These are phyloP conservation scores for Campylomormyrus tamandua DNA, from an alignment of 2,113 vertebrate species.

Conservation along the genomic window DNA sequence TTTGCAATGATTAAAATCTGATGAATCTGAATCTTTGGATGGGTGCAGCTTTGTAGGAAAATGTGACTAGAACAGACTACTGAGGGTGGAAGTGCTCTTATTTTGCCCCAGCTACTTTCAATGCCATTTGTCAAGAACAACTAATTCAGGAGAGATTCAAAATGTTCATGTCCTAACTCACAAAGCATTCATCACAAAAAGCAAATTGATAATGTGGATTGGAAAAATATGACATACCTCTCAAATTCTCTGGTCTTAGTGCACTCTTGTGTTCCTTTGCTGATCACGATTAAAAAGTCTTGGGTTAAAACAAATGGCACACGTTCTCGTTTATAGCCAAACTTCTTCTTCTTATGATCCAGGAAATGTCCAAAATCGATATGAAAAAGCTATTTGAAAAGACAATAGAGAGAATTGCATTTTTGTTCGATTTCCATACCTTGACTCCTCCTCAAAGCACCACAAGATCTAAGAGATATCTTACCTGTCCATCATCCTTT, in stretches of 20 bases:
- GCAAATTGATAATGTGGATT: neutral
- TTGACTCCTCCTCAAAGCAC: neutral
- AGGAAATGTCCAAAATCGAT: constrained; percentile 98
- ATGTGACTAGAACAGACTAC: neutral
- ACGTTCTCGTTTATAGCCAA: constrained; percentile 95
- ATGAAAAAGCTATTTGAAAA: constrained; percentile 80
- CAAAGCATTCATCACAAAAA: neutral
- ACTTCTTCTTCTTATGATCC: constrained; percentile 98
- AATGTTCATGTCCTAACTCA: neutral
- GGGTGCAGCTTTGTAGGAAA: neutral
- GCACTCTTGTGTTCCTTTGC: constrained; percentile 95
- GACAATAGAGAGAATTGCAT: constrained; percentile 3
- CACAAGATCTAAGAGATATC: neutral
- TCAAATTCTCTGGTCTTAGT: constrained; percentile 97
- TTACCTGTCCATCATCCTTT: constrained; percentile 95
- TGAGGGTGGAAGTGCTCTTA: neutral
- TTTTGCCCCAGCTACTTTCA: neutral
- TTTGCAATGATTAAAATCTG: neutral
- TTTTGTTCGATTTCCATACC: neutral
- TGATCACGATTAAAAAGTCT: constrained; percentile 96
- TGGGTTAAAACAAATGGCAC: constrained; percentile 96
- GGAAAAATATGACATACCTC: constrained; percentile 58
- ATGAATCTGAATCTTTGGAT: neutral
- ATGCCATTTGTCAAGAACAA: neutral
- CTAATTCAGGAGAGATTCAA: neutral